Conservation (phyloP, 2,797 vertebrate species). For the Mionectes olivaceus region DNA sequence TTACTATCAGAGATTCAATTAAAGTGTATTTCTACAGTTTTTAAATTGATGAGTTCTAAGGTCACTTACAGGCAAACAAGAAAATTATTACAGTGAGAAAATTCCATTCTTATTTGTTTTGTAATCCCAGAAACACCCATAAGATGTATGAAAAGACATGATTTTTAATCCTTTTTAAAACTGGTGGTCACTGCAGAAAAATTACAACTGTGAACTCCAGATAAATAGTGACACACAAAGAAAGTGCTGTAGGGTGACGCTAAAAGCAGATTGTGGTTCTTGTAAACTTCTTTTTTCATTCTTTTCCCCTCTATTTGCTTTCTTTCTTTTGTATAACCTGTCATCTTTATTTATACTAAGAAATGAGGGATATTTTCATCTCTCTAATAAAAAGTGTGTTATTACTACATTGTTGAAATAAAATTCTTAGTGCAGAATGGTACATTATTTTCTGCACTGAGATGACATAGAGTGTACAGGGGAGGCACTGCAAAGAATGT, state of each 20-base stretch:
- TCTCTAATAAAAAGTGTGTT: conserved; percentile 29
- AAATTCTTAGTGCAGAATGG: background rate
- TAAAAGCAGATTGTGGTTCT: background rate
- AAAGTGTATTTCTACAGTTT: background rate
- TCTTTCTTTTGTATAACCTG: background rate
- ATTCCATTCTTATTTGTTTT: conserved; percentile 10
- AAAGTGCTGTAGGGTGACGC: background rate
- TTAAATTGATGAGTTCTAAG: background rate
- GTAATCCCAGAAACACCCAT: background rate
- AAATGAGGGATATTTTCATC: conserved; percentile 38
- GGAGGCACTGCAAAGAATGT: background rate
- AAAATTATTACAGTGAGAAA: background rate
- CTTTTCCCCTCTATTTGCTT: background rate
- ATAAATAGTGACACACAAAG: background rate
- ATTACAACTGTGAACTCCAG: background rate
- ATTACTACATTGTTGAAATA: conserved; percentile 5
- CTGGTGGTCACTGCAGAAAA: background rate
- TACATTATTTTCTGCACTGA: background rate
- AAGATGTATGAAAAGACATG: background rate
- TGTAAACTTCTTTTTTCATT: background rate
- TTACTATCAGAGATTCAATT: background rate
- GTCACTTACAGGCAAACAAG: background rate
- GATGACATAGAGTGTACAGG: background rate
- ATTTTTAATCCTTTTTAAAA: background rate
- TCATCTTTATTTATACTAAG: conserved; percentile 26